These are phyloP conservation scores for Gambusia yucatana DNA, from an alignment of 2,797 vertebrate genomes.

Conservation along the genomic window DNA sequence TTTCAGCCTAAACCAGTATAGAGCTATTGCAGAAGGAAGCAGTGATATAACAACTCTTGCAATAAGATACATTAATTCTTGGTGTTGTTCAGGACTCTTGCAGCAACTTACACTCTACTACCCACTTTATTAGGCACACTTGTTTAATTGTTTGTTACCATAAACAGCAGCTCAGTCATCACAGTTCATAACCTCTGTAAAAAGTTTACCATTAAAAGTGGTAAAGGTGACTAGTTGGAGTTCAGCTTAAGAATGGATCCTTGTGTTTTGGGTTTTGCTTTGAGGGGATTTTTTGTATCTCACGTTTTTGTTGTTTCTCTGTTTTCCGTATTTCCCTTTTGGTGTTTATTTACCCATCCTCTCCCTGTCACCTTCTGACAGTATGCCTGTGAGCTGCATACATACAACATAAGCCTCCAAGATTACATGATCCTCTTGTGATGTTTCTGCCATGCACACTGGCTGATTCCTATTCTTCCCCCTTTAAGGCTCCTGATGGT, in stretches of 20 bases:
- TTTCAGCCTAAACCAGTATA: not conserved
- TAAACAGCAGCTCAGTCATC: too few relatives aligned
- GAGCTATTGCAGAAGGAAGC: not conserved
- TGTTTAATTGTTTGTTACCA: too few relatives aligned
- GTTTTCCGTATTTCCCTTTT: not conserved
- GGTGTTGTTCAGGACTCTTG: not conserved
- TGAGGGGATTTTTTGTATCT: not conserved
- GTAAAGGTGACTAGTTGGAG: too few relatives aligned
- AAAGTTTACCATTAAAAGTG: too few relatives aligned
- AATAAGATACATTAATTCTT: not conserved
- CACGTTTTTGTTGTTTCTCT: not conserved
- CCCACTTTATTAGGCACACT: too few relatives aligned
- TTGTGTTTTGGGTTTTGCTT: not conserved
- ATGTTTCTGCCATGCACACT: not conserved
- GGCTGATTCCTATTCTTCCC: not conserved
- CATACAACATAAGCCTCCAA: not conserved
- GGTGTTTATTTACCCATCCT: not conserved
- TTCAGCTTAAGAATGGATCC: too few relatives aligned
- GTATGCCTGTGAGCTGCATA: not conserved
- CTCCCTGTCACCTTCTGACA: not conserved
- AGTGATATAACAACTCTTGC: not conserved
- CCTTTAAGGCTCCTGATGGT: not conserved
- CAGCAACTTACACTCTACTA: not conserved
- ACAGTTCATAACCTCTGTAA: too few relatives aligned
- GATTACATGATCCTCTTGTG: not conserved